Evolutionary conservation across 2,113 vertebrate genomes (phyloP).

Genomic region (Nothoprocta perdicaria): DNA sequence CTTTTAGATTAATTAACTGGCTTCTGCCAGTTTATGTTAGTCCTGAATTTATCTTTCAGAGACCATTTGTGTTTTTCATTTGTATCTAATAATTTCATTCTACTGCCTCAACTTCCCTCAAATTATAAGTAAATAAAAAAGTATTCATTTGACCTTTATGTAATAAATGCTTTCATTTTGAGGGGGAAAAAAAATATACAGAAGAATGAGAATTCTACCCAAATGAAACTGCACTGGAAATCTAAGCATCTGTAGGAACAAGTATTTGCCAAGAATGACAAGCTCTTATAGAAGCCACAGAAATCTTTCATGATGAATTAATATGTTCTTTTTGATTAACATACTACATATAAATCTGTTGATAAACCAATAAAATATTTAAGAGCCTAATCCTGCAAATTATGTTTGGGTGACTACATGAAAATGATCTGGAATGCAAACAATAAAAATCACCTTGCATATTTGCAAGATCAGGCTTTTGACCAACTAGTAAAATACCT

Average conservation of each 20-base stretch:
- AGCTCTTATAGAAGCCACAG: not conserved
- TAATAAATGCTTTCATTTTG: not conserved
- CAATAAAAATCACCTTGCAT: not conserved
- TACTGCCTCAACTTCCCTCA: not conserved
- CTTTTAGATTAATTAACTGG: not conserved
- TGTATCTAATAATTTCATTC: constrained; percentile 1
- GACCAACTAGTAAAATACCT: not conserved
- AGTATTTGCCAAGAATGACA: not conserved
- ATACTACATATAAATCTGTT: not conserved
- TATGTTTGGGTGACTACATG: not conserved
- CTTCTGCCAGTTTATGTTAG: not conserved
- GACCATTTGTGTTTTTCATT: constrained; percentile 4
- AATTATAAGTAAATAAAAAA: not conserved
- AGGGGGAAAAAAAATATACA: not conserved
- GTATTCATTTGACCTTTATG: constrained; percentile 13
- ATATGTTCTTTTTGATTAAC: not conserved
- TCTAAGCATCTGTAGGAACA: not conserved
- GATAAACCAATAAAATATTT: not conserved
- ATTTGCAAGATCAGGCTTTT: not conserved
- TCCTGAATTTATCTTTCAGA: constrained; percentile 22
- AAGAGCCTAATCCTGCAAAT: not conserved
- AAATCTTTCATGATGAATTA: not conserved
- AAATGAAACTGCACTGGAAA: not conserved
- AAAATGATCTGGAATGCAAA: not conserved
- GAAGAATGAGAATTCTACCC: not conserved